A percentile compares a stretch with the other conserved stretches of the same genome.
These are phyloP conservation scores for Cladorhizidae sp. DNA, from an alignment of 37 sponge, comb jelly and placozoan species.

Conservation along the genomic window DNA sequence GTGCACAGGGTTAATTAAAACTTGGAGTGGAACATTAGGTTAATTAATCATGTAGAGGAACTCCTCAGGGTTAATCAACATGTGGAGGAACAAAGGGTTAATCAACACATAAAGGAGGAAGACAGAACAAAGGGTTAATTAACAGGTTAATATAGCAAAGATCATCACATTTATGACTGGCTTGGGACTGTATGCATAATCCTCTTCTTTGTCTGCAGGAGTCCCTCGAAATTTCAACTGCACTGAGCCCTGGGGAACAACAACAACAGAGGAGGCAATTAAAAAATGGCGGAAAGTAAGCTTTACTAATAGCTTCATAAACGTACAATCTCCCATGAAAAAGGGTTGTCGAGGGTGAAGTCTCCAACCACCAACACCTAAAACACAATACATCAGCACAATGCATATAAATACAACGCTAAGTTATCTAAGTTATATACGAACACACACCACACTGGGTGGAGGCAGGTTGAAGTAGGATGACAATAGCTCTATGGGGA, in stretches of 20 bases:
- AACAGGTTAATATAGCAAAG: background rate
- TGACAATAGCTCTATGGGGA: too few species aligned
- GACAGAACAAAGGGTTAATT: background rate
- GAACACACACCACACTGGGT: too few species aligned
- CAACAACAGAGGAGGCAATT: background rate
- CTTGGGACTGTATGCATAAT: constrained; percentile 43
- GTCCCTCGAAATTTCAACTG: constrained; percentile 53
- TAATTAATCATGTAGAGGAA: too few species aligned
- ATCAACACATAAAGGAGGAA: background rate
- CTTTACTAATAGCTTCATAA: too few species aligned
- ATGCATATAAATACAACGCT: too few species aligned
- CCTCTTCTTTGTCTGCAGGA: constrained; percentile 3
- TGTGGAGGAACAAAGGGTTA: background rate
- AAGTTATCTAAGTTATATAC: too few species aligned
- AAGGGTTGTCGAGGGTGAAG: constrained; percentile 65
- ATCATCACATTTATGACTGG: constrained; percentile 62
- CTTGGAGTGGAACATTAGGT: too few species aligned
- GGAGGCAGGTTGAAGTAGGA: too few species aligned
- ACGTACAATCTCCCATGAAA: constrained; percentile 73
- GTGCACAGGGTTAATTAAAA: too few species aligned
- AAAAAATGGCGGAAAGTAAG: background rate
- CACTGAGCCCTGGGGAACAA: constrained; percentile 38
- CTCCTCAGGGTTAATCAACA: too few species aligned
- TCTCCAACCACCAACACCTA: constrained; percentile 74
- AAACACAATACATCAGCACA: too few species aligned